These are phyloP conservation scores for Rhyacophila brunnea DNA, from an alignment of 1,140 invertebrate species.

Conservation along the genomic window DNA sequence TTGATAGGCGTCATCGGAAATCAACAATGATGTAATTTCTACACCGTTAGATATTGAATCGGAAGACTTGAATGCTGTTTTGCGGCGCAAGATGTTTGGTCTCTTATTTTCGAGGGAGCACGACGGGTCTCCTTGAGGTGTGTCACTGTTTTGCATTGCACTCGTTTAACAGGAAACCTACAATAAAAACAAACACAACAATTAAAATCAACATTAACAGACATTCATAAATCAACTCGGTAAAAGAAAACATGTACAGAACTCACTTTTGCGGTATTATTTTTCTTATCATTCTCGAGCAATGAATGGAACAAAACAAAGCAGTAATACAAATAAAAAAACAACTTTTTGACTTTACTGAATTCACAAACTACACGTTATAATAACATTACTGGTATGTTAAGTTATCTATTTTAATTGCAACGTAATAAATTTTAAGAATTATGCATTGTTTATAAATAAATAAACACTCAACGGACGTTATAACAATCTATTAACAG, in stretches of 20 bases:
- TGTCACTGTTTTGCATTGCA: slow-evolving; percentile 26
- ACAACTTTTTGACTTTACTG: not conserved
- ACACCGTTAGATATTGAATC: not conserved
- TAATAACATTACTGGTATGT: not conserved
- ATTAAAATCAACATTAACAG: not conserved
- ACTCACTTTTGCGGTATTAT: slow-evolving; percentile 15
- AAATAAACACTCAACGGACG: too few species aligned
- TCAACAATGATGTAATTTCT: not conserved
- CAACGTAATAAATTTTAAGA: not conserved
- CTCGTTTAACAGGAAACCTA: slow-evolving; percentile 18
- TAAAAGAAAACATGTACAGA: not conserved
- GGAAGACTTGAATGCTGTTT: slow-evolving; percentile 1
- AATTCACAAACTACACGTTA: not conserved
- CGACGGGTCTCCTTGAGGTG: slow-evolving; percentile 12
- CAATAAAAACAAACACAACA: not conserved
- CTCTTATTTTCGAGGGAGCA: slow-evolving; percentile 26
- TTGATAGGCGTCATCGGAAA: not conserved
- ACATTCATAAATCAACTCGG: not conserved
- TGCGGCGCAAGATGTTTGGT: slow-evolving; percentile 27
- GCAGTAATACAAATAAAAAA: slow-evolving; percentile 10
- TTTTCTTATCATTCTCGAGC: slow-evolving; percentile 27
- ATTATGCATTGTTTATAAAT: too few species aligned
- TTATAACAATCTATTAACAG: slow-evolving; percentile 3
- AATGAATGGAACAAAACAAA: slow-evolving; percentile 21
- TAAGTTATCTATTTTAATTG: not conserved